These are phyloP conservation scores for Drosophila nebulosa DNA, from an alignment of 1,140 invertebrate genomes.

Conservation along the genomic window DNA sequence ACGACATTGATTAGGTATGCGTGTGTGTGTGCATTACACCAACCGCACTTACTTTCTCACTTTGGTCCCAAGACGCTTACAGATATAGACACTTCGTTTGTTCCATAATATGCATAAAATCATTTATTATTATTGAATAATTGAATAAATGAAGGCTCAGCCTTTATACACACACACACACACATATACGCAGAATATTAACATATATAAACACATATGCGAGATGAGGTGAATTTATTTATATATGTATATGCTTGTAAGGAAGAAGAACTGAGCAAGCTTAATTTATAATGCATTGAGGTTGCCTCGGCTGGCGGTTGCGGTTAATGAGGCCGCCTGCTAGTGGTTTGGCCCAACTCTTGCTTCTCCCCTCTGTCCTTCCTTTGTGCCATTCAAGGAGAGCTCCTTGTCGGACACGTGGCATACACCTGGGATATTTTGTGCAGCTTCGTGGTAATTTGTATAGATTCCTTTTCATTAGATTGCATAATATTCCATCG, in stretches of 20 bases:
- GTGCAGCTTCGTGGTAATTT: conserved; percentile 32
- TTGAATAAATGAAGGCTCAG: conserved; percentile 49
- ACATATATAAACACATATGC: conserved; percentile 26
- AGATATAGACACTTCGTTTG: conserved; percentile 27
- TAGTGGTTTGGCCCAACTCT: conserved; percentile 20
- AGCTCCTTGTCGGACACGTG: conserved; percentile 22
- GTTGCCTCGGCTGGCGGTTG: conserved; percentile 43
- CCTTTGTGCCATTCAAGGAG: conserved; percentile 2
- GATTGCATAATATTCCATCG: conserved; percentile 43
- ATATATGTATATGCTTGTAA: conserved; percentile 1
- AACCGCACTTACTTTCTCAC: conserved; percentile 44
- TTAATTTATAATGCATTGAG: conserved; percentile 71
- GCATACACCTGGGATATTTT: conserved; percentile 49
- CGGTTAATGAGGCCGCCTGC: conserved; percentile 59
- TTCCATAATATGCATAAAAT: conserved; percentile 42
- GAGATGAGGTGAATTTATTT: neutral
- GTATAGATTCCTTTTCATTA: conserved; percentile 59
- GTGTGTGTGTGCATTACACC: conserved; percentile 25
- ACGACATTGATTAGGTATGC: neutral
- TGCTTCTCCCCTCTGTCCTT: neutral
- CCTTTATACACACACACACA: neutral
- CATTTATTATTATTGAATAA: conserved; percentile 73
- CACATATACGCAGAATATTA: neutral
- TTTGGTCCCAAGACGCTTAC: conserved; percentile 14
- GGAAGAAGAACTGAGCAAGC: conserved; percentile 36